Evolutionary conservation across 2,888 invertebrate species (phyloP), one percentile per base, ranked within the genome.

Genomic region (Melanostoma mellinum): DNA sequence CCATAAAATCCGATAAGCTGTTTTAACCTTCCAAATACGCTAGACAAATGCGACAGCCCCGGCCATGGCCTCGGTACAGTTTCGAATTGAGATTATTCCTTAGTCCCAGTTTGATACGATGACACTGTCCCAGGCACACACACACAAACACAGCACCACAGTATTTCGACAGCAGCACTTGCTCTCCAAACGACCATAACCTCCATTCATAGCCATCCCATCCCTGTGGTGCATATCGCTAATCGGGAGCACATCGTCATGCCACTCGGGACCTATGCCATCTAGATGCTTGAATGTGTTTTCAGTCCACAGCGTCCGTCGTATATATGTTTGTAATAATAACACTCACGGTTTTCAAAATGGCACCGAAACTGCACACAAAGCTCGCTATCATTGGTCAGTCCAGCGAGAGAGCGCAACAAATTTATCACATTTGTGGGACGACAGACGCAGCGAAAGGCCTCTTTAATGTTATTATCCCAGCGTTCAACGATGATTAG

Each of bases 381-480:
- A 8, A 46, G 40, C 44, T 2, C n/a, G n/a, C 68, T 60, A 69
- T 61, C 71, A n/a, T n/a, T 40, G 8, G 32, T 10, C 20, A 3
- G 36, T 3, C 63, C 63, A 9, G 9, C 48, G 40, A 40, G 61
- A 44, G 53, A 53, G 53, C 52, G 77, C 77, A 68, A 56, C 63
- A 67, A 77, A 77, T 82, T 82, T 77, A 82, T 82, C 40, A 56
- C 58, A 56, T 60, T 60, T 71, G 46, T 75, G 75, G 80, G 74
- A 79, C 46, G 35, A 60, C 65, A 9, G 52, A 58, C 55, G 46
- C 60, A 72, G 40, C 76, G 55, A 76, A 67, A 72, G 76, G 76
- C 76, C 81, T 72, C 77, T 77, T 68, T 72, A 77, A 82, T 77
- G 77, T 77, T 82, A 82, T 77, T 77, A 82, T 82, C 81, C 68